Evolutionary conservation across 2,888 invertebrate species (phyloP).

Genomic region (Eupithecia exiguata): DNA sequence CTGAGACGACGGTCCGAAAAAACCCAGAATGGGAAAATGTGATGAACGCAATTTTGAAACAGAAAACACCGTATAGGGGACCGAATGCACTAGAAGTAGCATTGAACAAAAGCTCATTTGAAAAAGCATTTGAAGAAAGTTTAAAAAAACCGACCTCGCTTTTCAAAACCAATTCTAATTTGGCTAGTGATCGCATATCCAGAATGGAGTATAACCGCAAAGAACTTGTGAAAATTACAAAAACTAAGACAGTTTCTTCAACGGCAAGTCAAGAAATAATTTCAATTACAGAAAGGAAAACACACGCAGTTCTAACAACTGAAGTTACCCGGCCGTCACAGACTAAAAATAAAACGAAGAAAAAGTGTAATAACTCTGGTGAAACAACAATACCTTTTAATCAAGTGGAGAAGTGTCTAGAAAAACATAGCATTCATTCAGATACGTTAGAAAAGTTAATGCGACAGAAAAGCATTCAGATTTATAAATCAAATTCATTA

Average conservation of each 20-base stretch:
- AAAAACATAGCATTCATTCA: constrained; percentile 1
- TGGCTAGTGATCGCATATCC: neutral
- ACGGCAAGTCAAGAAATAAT: constrained; percentile 12
- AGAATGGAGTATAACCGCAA: constrained; percentile 17
- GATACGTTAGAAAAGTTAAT: constrained; percentile 18
- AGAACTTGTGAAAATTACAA: constrained; percentile 19
- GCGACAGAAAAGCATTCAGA: constrained; percentile 17
- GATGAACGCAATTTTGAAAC: constrained; percentile 66
- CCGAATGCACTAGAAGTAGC: constrained; percentile 68
- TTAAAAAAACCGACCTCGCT: constrained; percentile 46
- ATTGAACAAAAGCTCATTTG: constrained; percentile 60
- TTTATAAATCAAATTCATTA: constrained; percentile 17
- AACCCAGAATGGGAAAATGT: constrained; percentile 68
- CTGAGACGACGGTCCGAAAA: constrained; percentile 24
- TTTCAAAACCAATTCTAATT: constrained; percentile 15
- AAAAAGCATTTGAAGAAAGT: constrained; percentile 49
- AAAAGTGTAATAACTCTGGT: constrained; percentile 18
- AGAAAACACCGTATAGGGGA: constrained; percentile 71
- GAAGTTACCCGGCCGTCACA: constrained; percentile 9
- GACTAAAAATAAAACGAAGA: constrained; percentile 26
- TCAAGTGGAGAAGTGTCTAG: constrained; percentile 9
- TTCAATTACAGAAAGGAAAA: constrained; percentile 16
- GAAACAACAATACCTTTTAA: neutral
- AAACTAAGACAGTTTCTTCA: constrained; percentile 13
- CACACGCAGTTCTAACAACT: constrained; percentile 7